Base-by-base conservation (phyloP, 2,888 invertebrate genomes). In the Xestia rhomboidea region DNA sequence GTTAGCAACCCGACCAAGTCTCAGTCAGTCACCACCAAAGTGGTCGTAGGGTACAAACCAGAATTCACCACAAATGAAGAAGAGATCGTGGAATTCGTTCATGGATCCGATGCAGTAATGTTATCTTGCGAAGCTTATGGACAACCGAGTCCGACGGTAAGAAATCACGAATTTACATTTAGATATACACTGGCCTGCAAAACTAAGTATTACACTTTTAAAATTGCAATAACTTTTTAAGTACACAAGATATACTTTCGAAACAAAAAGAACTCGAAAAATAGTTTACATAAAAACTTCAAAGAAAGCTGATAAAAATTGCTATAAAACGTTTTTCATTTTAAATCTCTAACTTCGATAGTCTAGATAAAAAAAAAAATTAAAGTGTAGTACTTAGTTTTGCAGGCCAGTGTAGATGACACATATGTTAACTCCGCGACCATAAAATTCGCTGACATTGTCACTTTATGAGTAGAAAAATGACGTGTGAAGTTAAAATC, bases 31-130 rank as follows among this genome's bases (percentile, higher is more conserved):
- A 82, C 89, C 49, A 88, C 87, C 2, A 71, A 80, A 27, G 87
- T 95, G 3, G 85, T 63, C 10, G 88, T 95, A 38, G 93, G 92
- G n/a, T 85, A 30, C 10, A 91, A 91, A 68, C 95, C 94, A 1
- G 75, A 15, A 3, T 95, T 95, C 49, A 41, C 38, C 2, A 67
- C 57, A 41, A 78, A 88, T 0, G 89, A 88, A 71, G 83, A 89
- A 5, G 86, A 87, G 13, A 54, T 80, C 7, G 82, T 94, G 21
- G 82, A 91, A 4, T 92, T 90, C 66, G 69, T 68, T 1, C 79
- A 88, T 2, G 78, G 46, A 34, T 51, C 78, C 15, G 90, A 87
- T 3, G 38, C 67, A 10, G 73, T 86, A n/a, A 60, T 73, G 0
- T 83, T 95, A 24, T 87, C 84, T 46, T 95, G 95, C 71, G 79